phyloP scores from a whole-genome alignment of 1,140 invertebrate species.

The Armadillidium nasatum region DNA sequence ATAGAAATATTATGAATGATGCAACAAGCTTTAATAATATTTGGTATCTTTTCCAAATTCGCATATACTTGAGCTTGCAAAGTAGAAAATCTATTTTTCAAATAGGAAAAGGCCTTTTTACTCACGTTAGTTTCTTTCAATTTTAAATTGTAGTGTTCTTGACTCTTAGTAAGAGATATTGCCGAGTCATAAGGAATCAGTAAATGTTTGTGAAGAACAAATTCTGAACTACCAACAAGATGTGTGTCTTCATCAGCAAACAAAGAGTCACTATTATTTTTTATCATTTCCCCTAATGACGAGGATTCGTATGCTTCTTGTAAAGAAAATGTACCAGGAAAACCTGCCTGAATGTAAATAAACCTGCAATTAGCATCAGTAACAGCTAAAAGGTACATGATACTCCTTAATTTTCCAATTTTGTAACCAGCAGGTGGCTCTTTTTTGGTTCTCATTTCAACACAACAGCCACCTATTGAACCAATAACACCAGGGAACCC shows the following conservation, averaged over 20 bases:
- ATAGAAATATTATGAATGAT: not conserved
- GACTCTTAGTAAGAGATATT: not conserved
- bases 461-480: not conserved
- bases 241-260: not conserved
- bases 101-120: not conserved
- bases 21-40: not conserved
- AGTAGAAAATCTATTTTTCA: not conserved
- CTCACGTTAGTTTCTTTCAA: not conserved
- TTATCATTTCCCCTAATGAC: not conserved
- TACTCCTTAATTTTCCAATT: not conserved
- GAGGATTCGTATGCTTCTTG: not conserved
- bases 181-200: not conserved
- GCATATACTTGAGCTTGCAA: not conserved
- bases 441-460: not conserved
- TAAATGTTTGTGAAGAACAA: not conserved
- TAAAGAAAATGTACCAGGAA: not conserved
- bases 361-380: not conserved
- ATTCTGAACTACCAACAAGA: not conserved
- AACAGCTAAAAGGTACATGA: not conserved
- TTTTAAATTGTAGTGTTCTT: not conserved
- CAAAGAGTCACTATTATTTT: not conserved
- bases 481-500: not conserved
- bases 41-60: not conserved
- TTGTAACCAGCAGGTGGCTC: not conserved
- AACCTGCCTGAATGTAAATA: constrained; percentile 1